Evolutionary conservation across 2,113 vertebrate genomes (phyloP).

Genomic region (Dipodomys merriami): DNA sequence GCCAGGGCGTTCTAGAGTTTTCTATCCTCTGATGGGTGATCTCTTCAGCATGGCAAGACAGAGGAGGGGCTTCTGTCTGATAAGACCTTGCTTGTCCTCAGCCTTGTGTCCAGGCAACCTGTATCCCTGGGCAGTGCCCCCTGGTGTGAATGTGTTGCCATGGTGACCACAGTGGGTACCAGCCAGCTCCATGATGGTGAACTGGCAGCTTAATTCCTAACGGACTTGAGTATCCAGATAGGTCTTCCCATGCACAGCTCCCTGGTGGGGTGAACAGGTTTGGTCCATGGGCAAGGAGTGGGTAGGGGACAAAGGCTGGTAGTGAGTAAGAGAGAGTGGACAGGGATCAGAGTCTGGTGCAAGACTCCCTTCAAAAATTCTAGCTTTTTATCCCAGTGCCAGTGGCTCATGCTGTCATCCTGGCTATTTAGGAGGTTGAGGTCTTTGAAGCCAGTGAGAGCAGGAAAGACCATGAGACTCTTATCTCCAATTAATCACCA

Average conservation of each 20-base stretch:
- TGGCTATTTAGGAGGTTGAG: neutral
- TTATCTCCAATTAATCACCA: no score
- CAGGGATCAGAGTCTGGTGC: neutral
- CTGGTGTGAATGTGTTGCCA: constrained; percentile 43
- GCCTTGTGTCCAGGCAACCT: constrained; percentile 61
- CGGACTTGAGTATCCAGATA: neutral
- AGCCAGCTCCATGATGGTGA: constrained; percentile 26
- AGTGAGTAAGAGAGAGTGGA: neutral
- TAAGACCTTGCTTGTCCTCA: neutral
- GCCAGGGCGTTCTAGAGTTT: neutral
- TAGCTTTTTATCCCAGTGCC: no score
- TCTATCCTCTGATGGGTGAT: neutral
- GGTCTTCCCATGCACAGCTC: neutral
- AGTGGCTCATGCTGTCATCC: neutral
- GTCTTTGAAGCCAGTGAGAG: no score
- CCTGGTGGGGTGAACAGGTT: neutral
- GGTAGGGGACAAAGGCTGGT: rapidly evolving
- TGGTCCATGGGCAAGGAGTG: neutral
- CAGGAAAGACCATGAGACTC: no score
- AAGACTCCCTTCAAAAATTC: neutral
- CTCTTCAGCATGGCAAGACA: neutral
- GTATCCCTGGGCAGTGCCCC: constrained; percentile 61
- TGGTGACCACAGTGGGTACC: constrained; percentile 43
- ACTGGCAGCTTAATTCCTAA: neutral
- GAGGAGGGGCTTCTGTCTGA: neutral